Conservation (phyloP, 2,797 vertebrate genomes). For the Ctenosaura bakeri region DNA sequence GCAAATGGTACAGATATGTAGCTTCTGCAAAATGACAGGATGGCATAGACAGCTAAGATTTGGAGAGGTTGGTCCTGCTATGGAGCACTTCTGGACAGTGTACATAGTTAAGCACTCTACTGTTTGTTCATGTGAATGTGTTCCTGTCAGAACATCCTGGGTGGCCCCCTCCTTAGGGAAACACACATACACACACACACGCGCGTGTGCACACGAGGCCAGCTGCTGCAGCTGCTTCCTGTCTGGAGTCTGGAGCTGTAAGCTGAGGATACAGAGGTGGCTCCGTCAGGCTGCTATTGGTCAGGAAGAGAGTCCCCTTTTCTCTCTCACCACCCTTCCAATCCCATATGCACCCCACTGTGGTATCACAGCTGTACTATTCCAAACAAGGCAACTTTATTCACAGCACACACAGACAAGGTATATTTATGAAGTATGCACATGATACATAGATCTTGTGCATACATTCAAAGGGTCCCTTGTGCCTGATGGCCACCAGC, state of each 20-base stretch:
- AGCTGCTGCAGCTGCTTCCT: not conserved
- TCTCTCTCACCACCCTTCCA: not conserved
- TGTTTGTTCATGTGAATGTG: not conserved
- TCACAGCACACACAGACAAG: not conserved
- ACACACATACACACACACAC: no score
- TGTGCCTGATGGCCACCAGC: not conserved
- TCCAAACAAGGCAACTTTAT: not conserved
- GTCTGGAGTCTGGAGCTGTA: not conserved
- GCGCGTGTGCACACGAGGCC: no score
- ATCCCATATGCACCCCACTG: not conserved
- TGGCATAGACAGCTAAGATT: no score
- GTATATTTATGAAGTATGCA: not conserved
- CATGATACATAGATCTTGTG: not conserved
- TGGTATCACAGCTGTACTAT: not conserved
- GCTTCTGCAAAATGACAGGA: not conserved
- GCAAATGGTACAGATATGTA: not conserved
- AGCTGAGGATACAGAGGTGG: not conserved
- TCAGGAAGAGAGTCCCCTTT: no score
- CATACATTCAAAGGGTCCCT: not conserved
- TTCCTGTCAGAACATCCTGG: not conserved
- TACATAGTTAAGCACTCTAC: not conserved
- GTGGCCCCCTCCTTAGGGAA: not conserved
- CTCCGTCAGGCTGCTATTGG: not conserved
- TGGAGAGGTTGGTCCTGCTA: not conserved
- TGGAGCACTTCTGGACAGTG: not conserved